Percentiles rank a stretch among this genome's conserved stretches.
phyloP scores from a whole-genome alignment of 1,140 invertebrate genomes.

The Neotoxoptera formosana region DNA sequence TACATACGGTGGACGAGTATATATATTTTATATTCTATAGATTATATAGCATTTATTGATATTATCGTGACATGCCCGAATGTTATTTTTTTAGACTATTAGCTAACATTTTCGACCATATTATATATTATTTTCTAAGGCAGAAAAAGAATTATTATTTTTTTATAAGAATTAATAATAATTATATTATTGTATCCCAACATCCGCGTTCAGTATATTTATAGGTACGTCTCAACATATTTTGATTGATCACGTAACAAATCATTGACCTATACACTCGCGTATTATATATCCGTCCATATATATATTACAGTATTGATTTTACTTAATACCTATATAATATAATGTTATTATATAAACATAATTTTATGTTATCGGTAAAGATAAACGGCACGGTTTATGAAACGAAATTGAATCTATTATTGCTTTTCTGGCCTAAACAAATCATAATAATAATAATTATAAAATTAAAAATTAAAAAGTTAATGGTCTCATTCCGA shows the following conservation, averaged over 20 bases:
- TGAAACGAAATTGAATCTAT: not conserved
- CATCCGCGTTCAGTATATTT: not conserved
- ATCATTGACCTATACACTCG: not conserved
- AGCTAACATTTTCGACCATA: not conserved
- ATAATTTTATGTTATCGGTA: not conserved
- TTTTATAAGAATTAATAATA: not conserved
- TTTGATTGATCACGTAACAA: constrained; percentile 4
- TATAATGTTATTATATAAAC: not conserved
- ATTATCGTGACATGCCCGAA: not conserved
- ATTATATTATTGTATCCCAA: not conserved
- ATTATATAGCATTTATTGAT: not conserved
- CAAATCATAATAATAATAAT: not conserved
- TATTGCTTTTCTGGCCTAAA: not conserved
- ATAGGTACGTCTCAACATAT: not conserved
- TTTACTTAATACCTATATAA: not conserved
- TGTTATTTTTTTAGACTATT: not conserved
- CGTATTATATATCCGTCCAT: not conserved
- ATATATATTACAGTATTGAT: not conserved
- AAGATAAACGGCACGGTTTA: not conserved
- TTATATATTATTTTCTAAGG: not conserved
- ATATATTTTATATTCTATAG: not conserved
- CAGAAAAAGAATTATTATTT: not conserved
- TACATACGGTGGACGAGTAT: not conserved
- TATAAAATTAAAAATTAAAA: not conserved
- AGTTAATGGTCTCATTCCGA: too few species aligned